Base-by-base conservation (phyloP, 2,888 invertebrate genomes). In the Luperina testacea region DNA sequence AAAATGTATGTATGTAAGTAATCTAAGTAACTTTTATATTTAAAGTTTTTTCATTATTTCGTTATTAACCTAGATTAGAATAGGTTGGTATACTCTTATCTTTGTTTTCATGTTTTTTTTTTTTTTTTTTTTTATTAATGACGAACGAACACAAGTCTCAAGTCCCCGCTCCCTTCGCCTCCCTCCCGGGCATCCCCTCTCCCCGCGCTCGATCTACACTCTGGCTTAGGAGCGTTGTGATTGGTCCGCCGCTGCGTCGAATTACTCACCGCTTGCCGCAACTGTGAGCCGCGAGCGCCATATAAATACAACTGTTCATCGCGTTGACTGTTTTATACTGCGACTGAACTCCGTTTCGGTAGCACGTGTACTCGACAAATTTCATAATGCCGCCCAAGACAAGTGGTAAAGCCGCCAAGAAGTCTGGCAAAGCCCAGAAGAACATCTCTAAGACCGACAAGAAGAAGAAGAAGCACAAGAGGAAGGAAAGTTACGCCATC, bases 401-500 rank as follows among this genome's bases (percentile, higher is more conserved):
- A 3, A 96, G 96, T 90, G 90, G 90, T 32, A 92, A 92, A 81
- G 95, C 96, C 65, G 95, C 95, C 81, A 97, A 97, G 88, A 97
- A 97, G 89, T 94, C 96, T 61, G 97, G 97, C 53, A 97, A 97
- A 87, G 97, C 97, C 24, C 97, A 97, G 87, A 97, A 97, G 91
- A 97, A 97, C 86, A 97, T 97, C 84, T 95, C 96, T 45, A 97
- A 97, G 90, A 93, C 94, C 2, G 97, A 97, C 87, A 97, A 97
- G 92, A 97, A 97, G 90, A 97, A 97, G 92, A 97, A 94, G 88
- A 97, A 97, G 91, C 94, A 95, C 72, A 97, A 96, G 94, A 96
- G 97, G 93, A 97, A 97, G 94, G 97, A 96, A 95, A 96, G 96
- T 80, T 97, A 97, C 92, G 96, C 97, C 38, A 97, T 97, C 87